phyloP scores from a whole-genome alignment of 2,113 vertebrate species.

The Oreochromis spilurus region DNA sequence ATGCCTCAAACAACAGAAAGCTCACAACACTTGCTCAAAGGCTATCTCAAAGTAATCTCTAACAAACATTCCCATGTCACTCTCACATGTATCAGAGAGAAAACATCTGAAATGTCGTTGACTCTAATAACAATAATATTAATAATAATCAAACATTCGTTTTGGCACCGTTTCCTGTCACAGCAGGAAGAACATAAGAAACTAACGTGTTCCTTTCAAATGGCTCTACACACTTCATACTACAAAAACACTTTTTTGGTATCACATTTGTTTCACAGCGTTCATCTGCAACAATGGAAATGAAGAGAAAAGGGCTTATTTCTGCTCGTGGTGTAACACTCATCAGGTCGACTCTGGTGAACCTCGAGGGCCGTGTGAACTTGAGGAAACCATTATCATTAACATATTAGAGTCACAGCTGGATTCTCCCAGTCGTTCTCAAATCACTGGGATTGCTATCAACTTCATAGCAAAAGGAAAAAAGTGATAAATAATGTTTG shows the following conservation, averaged over 20 bases:
- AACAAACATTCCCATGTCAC: constrained; percentile 30
- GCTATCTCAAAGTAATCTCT: background rate
- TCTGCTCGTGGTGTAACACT: constrained; percentile 33
- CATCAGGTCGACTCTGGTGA: background rate
- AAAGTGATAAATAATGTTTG: background rate
- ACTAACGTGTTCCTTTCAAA: constrained; percentile 31
- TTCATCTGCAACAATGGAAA: background rate
- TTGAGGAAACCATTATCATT: background rate
- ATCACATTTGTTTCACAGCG: constrained; percentile 34
- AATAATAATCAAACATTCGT: constrained; percentile 44
- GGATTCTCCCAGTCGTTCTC: background rate
- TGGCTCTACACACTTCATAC: constrained; percentile 47
- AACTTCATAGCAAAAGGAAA: background rate
- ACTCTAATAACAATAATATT: constrained; percentile 38
- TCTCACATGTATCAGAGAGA: background rate
- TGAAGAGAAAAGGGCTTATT: background rate
- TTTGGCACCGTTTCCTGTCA: constrained; percentile 33
- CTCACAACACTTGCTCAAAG: constrained; percentile 1
- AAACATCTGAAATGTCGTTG: background rate
- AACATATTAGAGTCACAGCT: background rate
- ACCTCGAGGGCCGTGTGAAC: constrained; percentile 23
- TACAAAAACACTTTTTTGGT: constrained; percentile 63
- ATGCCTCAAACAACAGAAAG: background rate
- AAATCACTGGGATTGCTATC: too few species aligned
- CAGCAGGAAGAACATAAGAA: constrained; percentile 18